phyloP scores from a whole-genome alignment of 2,888 invertebrate genomes.

The Melanostoma mellinum region DNA sequence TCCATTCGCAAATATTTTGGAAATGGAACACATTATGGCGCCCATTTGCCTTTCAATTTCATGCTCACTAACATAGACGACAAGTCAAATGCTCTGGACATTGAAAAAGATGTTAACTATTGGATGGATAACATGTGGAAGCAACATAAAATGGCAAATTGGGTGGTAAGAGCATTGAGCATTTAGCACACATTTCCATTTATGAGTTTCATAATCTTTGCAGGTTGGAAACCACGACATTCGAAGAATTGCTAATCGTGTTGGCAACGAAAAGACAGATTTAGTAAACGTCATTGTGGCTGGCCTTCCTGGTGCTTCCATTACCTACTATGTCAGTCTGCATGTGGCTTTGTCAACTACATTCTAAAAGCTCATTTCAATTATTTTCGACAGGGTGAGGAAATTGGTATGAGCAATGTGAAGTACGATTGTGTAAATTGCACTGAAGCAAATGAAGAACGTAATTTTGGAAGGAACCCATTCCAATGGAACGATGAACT shows the following conservation, averaged over 20 bases:
- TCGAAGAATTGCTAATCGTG: conserved; percentile 84
- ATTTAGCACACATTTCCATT: background rate
- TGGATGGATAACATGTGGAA: conserved; percentile 85
- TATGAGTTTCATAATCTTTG: conserved; percentile 29
- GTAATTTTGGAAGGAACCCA: conserved; percentile 83
- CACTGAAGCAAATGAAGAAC: conserved; percentile 81
- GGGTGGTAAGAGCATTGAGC: conserved; percentile 84
- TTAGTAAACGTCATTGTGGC: conserved; percentile 87
- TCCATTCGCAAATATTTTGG: conserved; percentile 85
- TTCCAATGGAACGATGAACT: conserved; percentile 84
- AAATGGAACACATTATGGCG: conserved; percentile 81
- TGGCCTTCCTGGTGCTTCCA: conserved; percentile 89
- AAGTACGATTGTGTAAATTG: conserved; percentile 81
- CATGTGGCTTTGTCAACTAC: background rate
- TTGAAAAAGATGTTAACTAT: conserved; percentile 83
- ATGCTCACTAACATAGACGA: conserved; percentile 82
- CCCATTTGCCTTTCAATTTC: conserved; percentile 87
- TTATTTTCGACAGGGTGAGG: conserved; percentile 84
- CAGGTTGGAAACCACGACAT: conserved; percentile 88
- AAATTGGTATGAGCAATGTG: conserved; percentile 85
- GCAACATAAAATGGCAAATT: conserved; percentile 83
- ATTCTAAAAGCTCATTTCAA: background rate
- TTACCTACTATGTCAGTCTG: conserved; percentile 87
- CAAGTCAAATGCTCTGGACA: conserved; percentile 83
- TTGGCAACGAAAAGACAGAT: conserved; percentile 86